phyloP scores from a whole-genome alignment of 2,797 vertebrate species.

The Sebastes goodei region DNA sequence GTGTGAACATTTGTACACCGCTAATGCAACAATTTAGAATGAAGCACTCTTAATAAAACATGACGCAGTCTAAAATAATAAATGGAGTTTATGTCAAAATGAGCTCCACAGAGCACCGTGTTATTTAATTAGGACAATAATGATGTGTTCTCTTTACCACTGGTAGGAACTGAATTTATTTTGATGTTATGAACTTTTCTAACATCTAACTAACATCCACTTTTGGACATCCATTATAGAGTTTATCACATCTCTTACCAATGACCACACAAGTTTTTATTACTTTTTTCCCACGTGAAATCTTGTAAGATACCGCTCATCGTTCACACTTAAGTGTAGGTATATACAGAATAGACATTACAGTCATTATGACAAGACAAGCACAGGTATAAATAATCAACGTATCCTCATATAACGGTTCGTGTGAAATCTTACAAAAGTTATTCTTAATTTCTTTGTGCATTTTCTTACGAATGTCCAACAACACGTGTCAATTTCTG shows the following conservation, averaged over 20 bases:
- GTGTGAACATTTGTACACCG: background rate
- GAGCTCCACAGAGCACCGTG: background rate
- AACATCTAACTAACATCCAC: background rate
- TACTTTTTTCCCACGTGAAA: background rate
- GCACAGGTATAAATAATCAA: too few species aligned
- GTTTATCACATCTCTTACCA: background rate
- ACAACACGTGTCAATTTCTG: too few species aligned
- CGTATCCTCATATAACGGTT: too few species aligned
- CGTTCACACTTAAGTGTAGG: background rate
- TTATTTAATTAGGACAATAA: constrained; percentile 12
- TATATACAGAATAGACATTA: background rate
- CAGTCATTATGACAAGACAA: background rate
- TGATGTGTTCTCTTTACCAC: background rate
- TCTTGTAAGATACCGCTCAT: background rate
- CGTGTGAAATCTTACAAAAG: too few species aligned
- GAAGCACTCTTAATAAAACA: constrained; percentile 8
- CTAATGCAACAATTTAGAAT: background rate
- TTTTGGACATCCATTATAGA: background rate
- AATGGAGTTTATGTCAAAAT: background rate
- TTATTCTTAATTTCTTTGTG: too few species aligned
- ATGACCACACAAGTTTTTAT: background rate
- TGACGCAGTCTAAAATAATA: background rate
- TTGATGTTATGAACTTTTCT: background rate
- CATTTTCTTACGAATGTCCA: too few species aligned
- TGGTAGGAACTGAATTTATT: background rate